phyloP scores from a whole-genome alignment of 2,113 vertebrate species.

The Isichthys henryi region DNA sequence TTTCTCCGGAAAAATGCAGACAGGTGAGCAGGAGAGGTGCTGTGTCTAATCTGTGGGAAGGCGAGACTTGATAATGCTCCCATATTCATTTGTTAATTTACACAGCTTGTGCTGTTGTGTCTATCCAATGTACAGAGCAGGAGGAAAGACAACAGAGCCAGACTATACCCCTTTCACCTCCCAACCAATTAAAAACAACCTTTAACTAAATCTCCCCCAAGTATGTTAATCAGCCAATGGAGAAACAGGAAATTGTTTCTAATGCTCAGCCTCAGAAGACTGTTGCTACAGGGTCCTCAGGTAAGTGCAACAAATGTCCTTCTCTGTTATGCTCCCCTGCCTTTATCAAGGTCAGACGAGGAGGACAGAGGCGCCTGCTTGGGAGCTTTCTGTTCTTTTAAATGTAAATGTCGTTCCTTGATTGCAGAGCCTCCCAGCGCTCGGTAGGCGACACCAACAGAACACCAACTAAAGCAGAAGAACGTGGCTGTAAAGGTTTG shows the following conservation, averaged over 20 bases:
- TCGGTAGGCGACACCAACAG: neutral
- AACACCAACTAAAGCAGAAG: neutral
- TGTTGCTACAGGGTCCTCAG: neutral
- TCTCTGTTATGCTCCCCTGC: neutral
- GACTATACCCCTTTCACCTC: neutral
- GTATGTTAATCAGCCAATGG: neutral
- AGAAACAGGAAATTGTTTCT: neutral
- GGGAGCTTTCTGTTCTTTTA: neutral
- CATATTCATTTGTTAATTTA: neutral
- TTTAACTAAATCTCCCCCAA: neutral
- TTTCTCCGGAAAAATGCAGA: neutral
- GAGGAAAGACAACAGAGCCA: neutral
- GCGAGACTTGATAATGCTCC: neutral
- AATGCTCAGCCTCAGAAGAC: neutral
- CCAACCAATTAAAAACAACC: neutral
- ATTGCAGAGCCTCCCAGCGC: neutral
- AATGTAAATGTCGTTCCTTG: neutral
- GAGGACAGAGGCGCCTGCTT: neutral
- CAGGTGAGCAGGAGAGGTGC: neutral
- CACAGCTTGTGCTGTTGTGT: neutral
- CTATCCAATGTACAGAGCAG: neutral
- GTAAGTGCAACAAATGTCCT: neutral
- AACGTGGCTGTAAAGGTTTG: neutral
- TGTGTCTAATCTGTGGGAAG: neutral
- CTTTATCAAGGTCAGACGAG: neutral